Conservation (phyloP, 2,888 invertebrate genomes). For the Resseliella maxima region DNA sequence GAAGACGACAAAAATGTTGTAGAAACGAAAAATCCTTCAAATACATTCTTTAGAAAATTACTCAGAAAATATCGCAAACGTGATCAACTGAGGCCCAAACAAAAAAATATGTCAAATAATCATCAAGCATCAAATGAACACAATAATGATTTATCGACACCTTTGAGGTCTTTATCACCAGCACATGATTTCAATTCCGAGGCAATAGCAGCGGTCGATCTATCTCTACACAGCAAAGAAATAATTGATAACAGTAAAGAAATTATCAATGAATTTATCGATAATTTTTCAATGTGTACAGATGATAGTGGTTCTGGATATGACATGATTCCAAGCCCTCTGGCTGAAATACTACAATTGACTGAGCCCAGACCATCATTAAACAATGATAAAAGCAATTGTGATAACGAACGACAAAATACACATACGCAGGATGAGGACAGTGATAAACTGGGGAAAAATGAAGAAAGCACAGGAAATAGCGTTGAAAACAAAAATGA, state of each 20-base stretch:
- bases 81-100: neutral
- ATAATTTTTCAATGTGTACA: neutral
- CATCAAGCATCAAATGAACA: neutral
- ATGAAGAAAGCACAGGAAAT: neutral
- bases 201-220: neutral
- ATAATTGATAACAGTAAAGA: no score
- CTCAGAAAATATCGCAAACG: neutral
- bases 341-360: neutral
- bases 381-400: neutral
- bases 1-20: slow-evolving; percentile 16
- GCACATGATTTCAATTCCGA: neutral
- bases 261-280: no score
- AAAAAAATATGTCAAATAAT: neutral
- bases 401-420: neutral
- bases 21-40: neutral
- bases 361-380: neutral
- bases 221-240: neutral
- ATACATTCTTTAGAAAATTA: slow-evolving; percentile 40
- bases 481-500: no score
- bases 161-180: slow-evolving; percentile 4
- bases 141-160: slow-evolving; percentile 27
- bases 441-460: no score
- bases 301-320: neutral
- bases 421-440: neutral
- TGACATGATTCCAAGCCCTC: neutral